A percentile compares a stretch with the other conserved stretches of the same genome.
Evolutionary conservation across 2,888 invertebrate genomes (phyloP).

Genomic region (Barypeithes pellucidus): DNA sequence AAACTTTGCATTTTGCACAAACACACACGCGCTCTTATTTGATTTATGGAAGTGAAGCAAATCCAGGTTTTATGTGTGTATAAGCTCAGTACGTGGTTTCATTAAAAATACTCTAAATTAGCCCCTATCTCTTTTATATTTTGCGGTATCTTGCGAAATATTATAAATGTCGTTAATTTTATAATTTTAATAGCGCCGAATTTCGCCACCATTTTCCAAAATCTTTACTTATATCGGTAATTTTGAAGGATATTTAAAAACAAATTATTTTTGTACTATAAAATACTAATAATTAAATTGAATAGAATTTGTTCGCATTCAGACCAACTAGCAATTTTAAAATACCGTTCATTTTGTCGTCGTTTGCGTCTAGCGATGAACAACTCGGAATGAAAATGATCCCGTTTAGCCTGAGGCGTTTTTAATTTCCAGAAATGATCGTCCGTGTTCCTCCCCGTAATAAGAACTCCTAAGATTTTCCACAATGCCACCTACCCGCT

Average conservation of each 20-base stretch:
- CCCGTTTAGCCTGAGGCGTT: constrained; percentile 40
- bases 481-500: constrained; percentile 38
- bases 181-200: no score
- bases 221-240: no score
- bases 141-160: constrained; percentile 10
- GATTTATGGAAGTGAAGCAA: constrained; percentile 66
- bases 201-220: no score
- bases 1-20: constrained; percentile 61
- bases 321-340: no score
- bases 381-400: constrained; percentile 46
- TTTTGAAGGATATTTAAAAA: no score
- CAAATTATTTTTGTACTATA: no score
- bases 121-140: constrained; percentile 46
- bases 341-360: constrained; percentile 26
- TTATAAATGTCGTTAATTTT: background rate
- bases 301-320: no score
- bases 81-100: constrained; percentile 55
- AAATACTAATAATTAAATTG: no score
- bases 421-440: constrained; percentile 53
- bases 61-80: constrained; percentile 56
- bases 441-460: constrained; percentile 40
- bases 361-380: constrained; percentile 26
- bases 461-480: constrained; percentile 43
- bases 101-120: constrained; percentile 58
- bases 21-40: constrained; percentile 68